Evolutionary conservation across 2,113 vertebrate genomes (phyloP).

Genomic region (Nycticryphes semicollaris): DNA sequence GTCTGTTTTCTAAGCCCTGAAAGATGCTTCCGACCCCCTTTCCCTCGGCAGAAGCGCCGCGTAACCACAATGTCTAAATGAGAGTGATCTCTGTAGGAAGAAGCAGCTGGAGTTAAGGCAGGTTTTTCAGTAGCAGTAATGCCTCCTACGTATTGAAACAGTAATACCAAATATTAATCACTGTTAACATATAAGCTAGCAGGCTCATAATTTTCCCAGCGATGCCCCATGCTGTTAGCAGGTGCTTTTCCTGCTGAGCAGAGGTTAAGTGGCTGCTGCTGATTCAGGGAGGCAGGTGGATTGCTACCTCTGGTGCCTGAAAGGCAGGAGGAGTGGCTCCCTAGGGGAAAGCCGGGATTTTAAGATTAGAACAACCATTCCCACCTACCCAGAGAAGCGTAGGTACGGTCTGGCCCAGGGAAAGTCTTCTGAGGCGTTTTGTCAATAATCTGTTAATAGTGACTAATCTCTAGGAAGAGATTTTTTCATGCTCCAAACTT

Average conservation of each 20-base stretch:
- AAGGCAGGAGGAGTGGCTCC: constrained; percentile 27
- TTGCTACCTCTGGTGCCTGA: neutral
- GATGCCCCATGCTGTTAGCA: constrained; percentile 54
- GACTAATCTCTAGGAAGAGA: neutral
- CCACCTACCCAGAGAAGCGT: neutral
- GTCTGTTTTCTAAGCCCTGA: neutral
- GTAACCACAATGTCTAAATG: neutral
- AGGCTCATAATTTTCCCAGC: constrained; percentile 50
- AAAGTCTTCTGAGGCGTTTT: neutral
- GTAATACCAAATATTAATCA: constrained; percentile 70
- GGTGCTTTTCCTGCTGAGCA: constrained; percentile 61
- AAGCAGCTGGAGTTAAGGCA: constrained; percentile 18
- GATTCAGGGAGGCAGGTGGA: constrained; percentile 60
- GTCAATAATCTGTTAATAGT: neutral
- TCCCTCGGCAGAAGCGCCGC: neutral
- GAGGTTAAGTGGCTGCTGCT: constrained; percentile 67
- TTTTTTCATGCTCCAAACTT: neutral
- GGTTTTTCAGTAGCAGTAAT: constrained; percentile 39
- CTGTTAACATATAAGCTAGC: constrained; percentile 56
- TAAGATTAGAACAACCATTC: neutral
- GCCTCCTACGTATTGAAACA: constrained; percentile 53
- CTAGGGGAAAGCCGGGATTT: neutral
- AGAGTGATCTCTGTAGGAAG: constrained; percentile 22
- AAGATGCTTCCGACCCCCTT: neutral
- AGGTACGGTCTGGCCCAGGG: neutral